A percentile compares a stretch with the other conserved stretches of the same genome.
phyloP scores from a whole-genome alignment of 2,888 invertebrate species.

The Julus scandinavius region DNA sequence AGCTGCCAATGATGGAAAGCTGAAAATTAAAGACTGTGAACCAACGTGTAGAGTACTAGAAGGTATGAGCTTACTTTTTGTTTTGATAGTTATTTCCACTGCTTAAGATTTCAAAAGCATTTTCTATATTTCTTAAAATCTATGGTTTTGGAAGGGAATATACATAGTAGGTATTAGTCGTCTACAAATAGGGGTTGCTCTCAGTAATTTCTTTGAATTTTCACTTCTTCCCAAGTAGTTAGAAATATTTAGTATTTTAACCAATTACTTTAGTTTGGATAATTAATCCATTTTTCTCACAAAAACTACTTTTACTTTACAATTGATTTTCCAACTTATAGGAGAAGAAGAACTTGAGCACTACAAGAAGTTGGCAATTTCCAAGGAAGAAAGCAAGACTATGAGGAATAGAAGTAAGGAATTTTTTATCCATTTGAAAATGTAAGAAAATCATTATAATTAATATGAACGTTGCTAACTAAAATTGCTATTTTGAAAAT shows the following conservation, averaged over 20 bases:
- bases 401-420: background rate
- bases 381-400: slow-evolving; percentile 6
- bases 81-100: background rate
- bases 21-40: slow-evolving; percentile 17
- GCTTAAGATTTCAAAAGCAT: background rate
- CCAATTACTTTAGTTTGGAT: too few relatives aligned
- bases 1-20: slow-evolving; percentile 49
- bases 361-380: slow-evolving; percentile 9
- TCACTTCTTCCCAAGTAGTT: too few relatives aligned
- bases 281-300: too few relatives aligned
- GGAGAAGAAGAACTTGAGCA: slow-evolving; percentile 47
- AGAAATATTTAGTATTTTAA: too few relatives aligned
- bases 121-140: too few relatives aligned
- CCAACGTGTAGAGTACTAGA: slow-evolving; percentile 1
- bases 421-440: background rate
- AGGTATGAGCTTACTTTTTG: background rate
- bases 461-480: background rate
- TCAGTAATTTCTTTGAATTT: too few relatives aligned
- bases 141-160: too few relatives aligned
- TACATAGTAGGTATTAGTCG: too few relatives aligned
- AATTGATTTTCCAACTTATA: slow-evolving; percentile 9
- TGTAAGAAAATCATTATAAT: background rate
- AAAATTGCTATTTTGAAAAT: background rate
- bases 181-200: too few relatives aligned
- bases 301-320: too few relatives aligned